Conservation (phyloP, 2,797 vertebrate species). For the Takifugu rubripes region DNA sequence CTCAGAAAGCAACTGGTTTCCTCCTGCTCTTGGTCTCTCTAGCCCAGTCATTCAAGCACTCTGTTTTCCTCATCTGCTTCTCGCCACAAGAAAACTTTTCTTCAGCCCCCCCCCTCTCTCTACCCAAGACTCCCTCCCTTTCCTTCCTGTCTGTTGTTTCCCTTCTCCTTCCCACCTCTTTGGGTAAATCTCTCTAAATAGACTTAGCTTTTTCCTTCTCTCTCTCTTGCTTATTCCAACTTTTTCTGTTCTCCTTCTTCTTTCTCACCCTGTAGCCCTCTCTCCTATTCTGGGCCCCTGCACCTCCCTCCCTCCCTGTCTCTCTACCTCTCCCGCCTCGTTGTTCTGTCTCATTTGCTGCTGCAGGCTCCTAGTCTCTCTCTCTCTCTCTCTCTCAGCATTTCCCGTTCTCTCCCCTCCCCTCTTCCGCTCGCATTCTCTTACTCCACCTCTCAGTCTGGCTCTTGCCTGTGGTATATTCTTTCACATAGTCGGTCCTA, state of each 20-base stretch:
- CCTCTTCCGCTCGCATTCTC: constrained; percentile 57
- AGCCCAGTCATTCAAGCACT: constrained; percentile 72
- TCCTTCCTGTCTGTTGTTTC: constrained; percentile 72
- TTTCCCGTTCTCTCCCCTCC: constrained; percentile 70
- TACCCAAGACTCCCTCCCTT: constrained; percentile 59
- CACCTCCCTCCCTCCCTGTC: constrained; percentile 63
- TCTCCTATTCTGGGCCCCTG: constrained; percentile 72
- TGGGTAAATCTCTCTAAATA: constrained; percentile 41
- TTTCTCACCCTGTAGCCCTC: constrained; percentile 69
- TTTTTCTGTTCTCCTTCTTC: constrained; percentile 66
- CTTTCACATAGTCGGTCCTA: constrained; percentile 61
- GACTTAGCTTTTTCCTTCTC: constrained; percentile 30
- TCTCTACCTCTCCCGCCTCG: constrained; percentile 68
- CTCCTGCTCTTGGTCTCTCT: constrained; percentile 59
- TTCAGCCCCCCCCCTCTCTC: constrained; percentile 47
- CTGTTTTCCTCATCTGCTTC: constrained; percentile 80
- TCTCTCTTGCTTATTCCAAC: constrained; percentile 35
- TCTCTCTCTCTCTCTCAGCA: constrained; percentile 54
- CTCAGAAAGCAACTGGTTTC: constrained; percentile 70
- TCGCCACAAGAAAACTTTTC: constrained; percentile 72
- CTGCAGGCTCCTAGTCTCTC: constrained; percentile 59
- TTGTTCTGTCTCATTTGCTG: constrained; percentile 70
- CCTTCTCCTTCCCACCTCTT: constrained; percentile 49
- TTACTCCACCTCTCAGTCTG: constrained; percentile 63
- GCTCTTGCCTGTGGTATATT: constrained; percentile 60